phyloP scores from a whole-genome alignment of 2,797 vertebrate species.

The Sebastes baramenuke region DNA sequence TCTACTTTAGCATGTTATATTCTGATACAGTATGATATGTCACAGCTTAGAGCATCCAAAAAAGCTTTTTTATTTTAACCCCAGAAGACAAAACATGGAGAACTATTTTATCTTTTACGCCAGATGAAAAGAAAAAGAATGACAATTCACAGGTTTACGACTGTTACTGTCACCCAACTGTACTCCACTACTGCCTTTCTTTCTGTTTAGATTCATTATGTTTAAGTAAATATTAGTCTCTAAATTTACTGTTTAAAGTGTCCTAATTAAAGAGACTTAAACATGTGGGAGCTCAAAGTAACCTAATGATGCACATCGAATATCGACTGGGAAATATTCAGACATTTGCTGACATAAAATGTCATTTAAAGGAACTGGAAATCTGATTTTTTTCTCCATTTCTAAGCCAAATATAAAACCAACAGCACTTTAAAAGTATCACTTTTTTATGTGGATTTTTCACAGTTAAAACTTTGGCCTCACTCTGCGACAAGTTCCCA shows the following conservation, averaged over 20 bases:
- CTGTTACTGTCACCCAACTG: not conserved
- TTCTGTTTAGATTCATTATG: not conserved
- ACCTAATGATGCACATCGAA: not conserved
- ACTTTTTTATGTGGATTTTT: conserved; percentile 10
- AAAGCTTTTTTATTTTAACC: conserved; percentile 15
- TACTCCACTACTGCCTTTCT: not conserved
- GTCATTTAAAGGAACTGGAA: not conserved
- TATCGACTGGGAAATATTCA: conserved; percentile 1
- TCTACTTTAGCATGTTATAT: not conserved
- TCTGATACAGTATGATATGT: conserved; percentile 22
- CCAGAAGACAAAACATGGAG: not conserved
- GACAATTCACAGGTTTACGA: not conserved
- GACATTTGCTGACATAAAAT: not conserved
- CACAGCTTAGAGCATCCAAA: conserved; percentile 25
- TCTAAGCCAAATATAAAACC: conserved; percentile 4
- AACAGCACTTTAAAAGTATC: not conserved
- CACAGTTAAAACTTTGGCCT: conserved; percentile 26
- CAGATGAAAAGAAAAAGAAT: not conserved
- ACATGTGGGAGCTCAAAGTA: not conserved
- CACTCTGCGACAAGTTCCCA: not conserved
- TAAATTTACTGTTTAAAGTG: not conserved
- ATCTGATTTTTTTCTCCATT: not conserved
- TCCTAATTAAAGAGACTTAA: not conserved
- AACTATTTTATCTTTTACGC: not conserved
- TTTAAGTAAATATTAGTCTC: not conserved